Evolutionary conservation across 1,140 invertebrate species (phyloP), one percentile per base, ranked within the genome.

Genomic region (Scaptomyza hsui): DNA sequence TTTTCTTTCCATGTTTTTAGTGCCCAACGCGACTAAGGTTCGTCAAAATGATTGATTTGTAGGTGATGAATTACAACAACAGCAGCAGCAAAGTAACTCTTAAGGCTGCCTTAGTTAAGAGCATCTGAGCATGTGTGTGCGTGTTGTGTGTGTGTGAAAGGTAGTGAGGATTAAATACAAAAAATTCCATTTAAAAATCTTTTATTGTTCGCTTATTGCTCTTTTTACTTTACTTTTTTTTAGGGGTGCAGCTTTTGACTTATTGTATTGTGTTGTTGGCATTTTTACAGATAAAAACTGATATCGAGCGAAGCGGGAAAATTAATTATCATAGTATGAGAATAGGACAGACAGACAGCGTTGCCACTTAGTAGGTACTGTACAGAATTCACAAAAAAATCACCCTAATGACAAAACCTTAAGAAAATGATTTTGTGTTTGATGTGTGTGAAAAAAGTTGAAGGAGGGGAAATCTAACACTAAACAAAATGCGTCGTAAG

Each of bases 21-120:
- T 57, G n/a, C 53, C 78, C 83, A 70, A 78, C 70, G 80, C 70
- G 80, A 85, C 73, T 86, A 75, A 21, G 82, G 65, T 86, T 86
- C 89, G 89, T 90, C 89, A 90, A 90, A 90, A 90, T 90, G 89
- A 90, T 90, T 90, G 89, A 90, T 90, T 90, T 90, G 80, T 90
- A 90, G 89, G 89, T 90, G 89, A 90, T 90, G 89, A 90, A 90
- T 90, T 90, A 90, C 89, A 89, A 90, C 89, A 89, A 89, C 83
- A 83, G 37, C 68, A 77, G 37, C 56, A 74, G 29, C 55, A n/a
- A 12, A 49, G 35, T 37, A 72, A 79, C 72, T 73, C 69, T 61
- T 56, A 44, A 70, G 71, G 26, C 51, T 45, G 37, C 65, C 65
- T 74, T 74, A 74, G 72, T 74, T 74, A 74, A 71, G 59, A 74